Conservation (phyloP, 2,888 invertebrate species). For the Oxycera nigricornis region DNA sequence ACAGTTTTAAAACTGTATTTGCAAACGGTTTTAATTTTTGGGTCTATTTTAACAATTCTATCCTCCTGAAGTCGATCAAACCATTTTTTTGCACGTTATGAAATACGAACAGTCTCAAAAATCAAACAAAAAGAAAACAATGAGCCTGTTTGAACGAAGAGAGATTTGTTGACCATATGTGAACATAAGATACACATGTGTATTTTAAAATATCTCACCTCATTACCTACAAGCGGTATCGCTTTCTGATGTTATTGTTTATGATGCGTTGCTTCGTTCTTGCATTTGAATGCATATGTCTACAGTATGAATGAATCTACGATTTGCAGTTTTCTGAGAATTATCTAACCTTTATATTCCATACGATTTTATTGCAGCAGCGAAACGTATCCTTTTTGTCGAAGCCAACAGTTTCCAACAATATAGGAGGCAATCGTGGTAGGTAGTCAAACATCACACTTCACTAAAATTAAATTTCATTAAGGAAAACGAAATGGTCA, state of each 20-base stretch:
- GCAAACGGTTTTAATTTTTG: too few relatives aligned
- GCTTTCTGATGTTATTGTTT: conserved; percentile 3
- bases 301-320: neutral
- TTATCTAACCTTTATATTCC: conserved; percentile 13
- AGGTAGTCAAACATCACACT: neutral
- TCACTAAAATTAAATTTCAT: neutral
- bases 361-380: too few relatives aligned
- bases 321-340: neutral
- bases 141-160: too few relatives aligned
- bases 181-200: neutral
- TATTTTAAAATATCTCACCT: conserved; percentile 11
- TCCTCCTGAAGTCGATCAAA: too few relatives aligned
- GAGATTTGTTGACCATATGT: conserved; percentile 16
- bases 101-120: too few relatives aligned
- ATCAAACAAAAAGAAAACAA: too few relatives aligned
- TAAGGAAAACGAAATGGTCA: neutral
- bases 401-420: too few relatives aligned
- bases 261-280: neutral
- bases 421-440: neutral
- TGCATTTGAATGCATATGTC: neutral
- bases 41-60: too few relatives aligned
- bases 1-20: too few relatives aligned
- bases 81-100: too few relatives aligned
- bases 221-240: conserved; percentile 1
- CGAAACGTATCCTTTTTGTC: too few relatives aligned